phyloP scores from a whole-genome alignment of 2,797 vertebrate genomes.

The Zalophus californianus region DNA sequence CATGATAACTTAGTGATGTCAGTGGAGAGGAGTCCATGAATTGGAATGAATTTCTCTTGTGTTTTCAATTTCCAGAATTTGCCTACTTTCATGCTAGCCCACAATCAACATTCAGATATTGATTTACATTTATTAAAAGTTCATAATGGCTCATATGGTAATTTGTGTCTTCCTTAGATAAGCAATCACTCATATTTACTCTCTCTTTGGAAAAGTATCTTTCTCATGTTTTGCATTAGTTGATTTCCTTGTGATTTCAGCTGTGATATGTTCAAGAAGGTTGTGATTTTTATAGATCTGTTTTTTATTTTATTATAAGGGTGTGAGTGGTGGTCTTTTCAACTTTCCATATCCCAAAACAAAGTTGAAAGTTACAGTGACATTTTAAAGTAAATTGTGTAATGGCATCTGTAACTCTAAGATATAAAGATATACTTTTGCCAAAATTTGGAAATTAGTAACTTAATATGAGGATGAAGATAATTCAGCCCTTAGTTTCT shows the following conservation, averaged over 20 bases:
- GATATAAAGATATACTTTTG: neutral
- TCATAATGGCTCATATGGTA: neutral
- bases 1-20: neutral
- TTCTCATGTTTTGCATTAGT: neutral
- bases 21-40: neutral
- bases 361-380: neutral
- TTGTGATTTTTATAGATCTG: neutral
- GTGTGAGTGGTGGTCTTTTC: neutral
- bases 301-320: neutral
- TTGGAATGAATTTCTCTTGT: neutral
- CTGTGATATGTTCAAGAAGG: neutral
- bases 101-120: neutral
- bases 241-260: neutral
- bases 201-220: neutral
- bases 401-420: neutral
- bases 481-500: neutral
- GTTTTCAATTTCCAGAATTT: neutral
- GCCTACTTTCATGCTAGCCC: neutral
- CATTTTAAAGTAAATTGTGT: constrained; percentile 39
- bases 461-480: neutral
- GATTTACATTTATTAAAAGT: neutral
- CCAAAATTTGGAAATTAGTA: constrained; percentile 11
- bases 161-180: neutral
- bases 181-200: neutral
- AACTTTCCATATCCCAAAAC: neutral